Evolutionary conservation across 2,797 vertebrate genomes (phyloP).

Genomic region (Sorex maritimensis): DNA sequence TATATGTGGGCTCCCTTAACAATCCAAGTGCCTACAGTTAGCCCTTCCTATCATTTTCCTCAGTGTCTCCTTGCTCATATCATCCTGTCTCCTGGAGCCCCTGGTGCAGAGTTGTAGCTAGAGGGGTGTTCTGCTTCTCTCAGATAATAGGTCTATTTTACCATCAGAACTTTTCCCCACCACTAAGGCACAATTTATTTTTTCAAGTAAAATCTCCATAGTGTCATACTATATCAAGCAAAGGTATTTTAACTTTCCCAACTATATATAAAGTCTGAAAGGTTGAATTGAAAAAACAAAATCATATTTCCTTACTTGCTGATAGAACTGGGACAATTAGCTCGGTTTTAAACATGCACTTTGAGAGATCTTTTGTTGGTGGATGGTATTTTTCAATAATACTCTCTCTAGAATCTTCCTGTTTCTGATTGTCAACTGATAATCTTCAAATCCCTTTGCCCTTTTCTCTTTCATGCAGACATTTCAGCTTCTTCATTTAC

Average conservation of each 20-base stretch:
- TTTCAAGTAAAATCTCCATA: slow-evolving; percentile 70
- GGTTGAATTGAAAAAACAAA: slow-evolving; percentile 44
- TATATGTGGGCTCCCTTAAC: slow-evolving; percentile 70
- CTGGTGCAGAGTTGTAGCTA: slow-evolving; percentile 64
- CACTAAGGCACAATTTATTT: slow-evolving; percentile 63
- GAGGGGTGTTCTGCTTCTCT: slow-evolving; percentile 80
- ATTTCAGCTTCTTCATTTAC: slow-evolving; percentile 66
- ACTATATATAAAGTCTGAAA: slow-evolving; percentile 59
- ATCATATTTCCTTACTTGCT: slow-evolving; percentile 48
- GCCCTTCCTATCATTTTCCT: slow-evolving; percentile 77
- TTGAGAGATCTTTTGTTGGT: slow-evolving; percentile 3
- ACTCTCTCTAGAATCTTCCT: slow-evolving; percentile 42
- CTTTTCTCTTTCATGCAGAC: slow-evolving; percentile 54
- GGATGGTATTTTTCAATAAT: slow-evolving; percentile 65
- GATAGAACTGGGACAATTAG: slow-evolving; percentile 65
- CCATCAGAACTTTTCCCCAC: slow-evolving; percentile 49
- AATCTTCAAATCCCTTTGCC: slow-evolving; percentile 68
- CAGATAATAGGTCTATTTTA: slow-evolving; percentile 67
- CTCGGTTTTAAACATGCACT: not conserved
- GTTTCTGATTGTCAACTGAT: slow-evolving; percentile 52
- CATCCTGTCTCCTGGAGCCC: slow-evolving; percentile 26
- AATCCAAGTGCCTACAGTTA: slow-evolving; percentile 81
- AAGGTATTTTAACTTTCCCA: slow-evolving; percentile 32
- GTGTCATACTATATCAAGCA: slow-evolving; percentile 55
- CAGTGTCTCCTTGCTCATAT: slow-evolving; percentile 63